These are phyloP conservation scores for Ephestia elutella DNA, from an alignment of 1,140 invertebrate genomes.

Conservation along the genomic window DNA sequence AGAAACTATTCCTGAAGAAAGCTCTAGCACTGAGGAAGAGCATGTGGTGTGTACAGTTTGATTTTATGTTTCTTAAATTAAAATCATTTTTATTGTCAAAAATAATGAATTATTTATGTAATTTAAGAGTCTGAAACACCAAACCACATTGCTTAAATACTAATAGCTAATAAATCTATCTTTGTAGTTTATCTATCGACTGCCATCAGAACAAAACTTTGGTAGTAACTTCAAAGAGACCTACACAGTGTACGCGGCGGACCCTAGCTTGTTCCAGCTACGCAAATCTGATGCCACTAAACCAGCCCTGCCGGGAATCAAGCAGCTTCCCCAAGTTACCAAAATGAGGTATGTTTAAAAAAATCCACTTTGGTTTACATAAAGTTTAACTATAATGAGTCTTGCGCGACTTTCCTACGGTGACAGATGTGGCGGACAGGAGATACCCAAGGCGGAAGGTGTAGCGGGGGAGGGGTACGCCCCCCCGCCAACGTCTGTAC, in stretches of 20 bases:
- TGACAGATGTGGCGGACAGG: too few relatives aligned
- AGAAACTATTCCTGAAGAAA: constrained; percentile 94
- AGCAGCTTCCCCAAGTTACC: constrained; percentile 71
- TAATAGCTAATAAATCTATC: too few relatives aligned
- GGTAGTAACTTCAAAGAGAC: constrained; percentile 75
- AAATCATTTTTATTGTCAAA: too few relatives aligned
- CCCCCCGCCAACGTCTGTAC: too few relatives aligned
- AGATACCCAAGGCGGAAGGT: too few relatives aligned
- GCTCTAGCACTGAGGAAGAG: constrained; percentile 92
- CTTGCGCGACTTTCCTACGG: too few relatives aligned
- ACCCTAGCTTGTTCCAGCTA: constrained; percentile 76
- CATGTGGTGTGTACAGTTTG: constrained; percentile 81
- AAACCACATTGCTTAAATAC: too few relatives aligned
- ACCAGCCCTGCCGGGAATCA: constrained; percentile 52
- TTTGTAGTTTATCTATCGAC: constrained; percentile 82
- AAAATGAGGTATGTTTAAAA: constrained; percentile 73
- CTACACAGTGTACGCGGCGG: constrained; percentile 74
- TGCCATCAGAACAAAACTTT: constrained; percentile 81
- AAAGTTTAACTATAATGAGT: constrained; percentile 12
- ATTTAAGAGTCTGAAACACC: too few relatives aligned
- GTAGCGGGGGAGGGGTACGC: too few relatives aligned
- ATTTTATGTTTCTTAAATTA: too few relatives aligned
- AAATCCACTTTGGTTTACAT: too few relatives aligned
- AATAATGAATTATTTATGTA: too few relatives aligned
- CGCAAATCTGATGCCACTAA: constrained; percentile 54